Base-by-base conservation (phyloP, 2,888 invertebrate genomes). In the Drosophila lutescens region DNA sequence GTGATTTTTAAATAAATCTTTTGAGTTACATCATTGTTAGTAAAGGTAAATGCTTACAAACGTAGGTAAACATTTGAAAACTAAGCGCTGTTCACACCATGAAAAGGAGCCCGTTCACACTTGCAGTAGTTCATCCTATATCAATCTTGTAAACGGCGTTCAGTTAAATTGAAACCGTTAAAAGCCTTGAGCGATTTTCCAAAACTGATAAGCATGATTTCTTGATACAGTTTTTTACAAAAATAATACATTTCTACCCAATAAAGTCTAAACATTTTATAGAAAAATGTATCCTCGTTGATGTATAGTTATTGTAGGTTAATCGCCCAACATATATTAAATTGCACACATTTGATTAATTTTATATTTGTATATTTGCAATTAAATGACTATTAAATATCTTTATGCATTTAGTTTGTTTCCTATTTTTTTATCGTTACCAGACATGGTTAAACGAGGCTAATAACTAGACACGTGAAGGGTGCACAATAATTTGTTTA, bases 381-480 rank as follows among this genome's bases (percentile, higher is more conserved):
- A 77, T 73, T 67, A 44, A 73, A 53, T 51, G 56, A 68, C 54
- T 74, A 70, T 77, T 70, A 69, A 80, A 71, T 66, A 74, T 80
- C 61, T 70, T 50, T 54, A 63, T 38, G 65, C 59, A 58, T 77
- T 75, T 83, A 79, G 67, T 80, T 78, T 56, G 46, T 77, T 74
- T 59, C 62, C 62, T 55, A 50, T 23, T 55, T 49, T 26, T 65
- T 60, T 71, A 70, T 83, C 74, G 80, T 74, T 79, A 74, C 74
- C 60, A 68, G 73, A 57, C 59, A 72, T 75, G 73, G 74, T 75
- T 78, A 51, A 85, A 78, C 80, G 82, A 76, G 62, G 50, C 81
- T 86, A 81, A 73, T 76, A 76, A 76, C 74, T 81, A 81, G 74
- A 78, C 73, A 67, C 60, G 61, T 61, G 36, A 73, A 34, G 57